A percentile compares a stretch with the other conserved stretches of the same genome.
phyloP scores from a whole-genome alignment of 2,113 vertebrate genomes.

The Scatophagus argus region DNA sequence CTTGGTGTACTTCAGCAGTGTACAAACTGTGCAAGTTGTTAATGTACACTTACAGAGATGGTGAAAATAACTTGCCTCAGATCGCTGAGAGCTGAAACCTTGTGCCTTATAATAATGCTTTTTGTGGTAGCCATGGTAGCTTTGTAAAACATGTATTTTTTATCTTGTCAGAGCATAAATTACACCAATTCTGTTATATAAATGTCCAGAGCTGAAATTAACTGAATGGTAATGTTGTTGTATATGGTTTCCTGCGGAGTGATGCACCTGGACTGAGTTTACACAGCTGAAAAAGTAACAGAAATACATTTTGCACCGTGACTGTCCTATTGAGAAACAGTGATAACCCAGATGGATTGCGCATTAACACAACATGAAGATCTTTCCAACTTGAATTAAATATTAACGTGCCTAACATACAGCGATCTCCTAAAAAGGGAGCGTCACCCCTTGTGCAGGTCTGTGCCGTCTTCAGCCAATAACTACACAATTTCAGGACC shows the following conservation, averaged over 20 bases:
- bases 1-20: slow-evolving; percentile 34
- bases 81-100: slow-evolving; percentile 42
- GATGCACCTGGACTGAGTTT: not conserved
- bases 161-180: not conserved
- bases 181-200: slow-evolving; percentile 1
- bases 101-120: slow-evolving; percentile 23
- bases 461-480: too few species aligned
- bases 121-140: slow-evolving; percentile 25
- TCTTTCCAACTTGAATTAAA: slow-evolving; percentile 36
- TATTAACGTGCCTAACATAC: too few species aligned
- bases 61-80: slow-evolving; percentile 43
- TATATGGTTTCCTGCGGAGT: slow-evolving; percentile 3
- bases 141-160: not conserved
- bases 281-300: not conserved
- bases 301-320: not conserved
- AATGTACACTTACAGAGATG: slow-evolving; percentile 43
- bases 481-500: too few species aligned
- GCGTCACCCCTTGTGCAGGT: too few species aligned
- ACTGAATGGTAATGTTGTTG: not conserved
- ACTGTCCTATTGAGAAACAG: slow-evolving; percentile 13
- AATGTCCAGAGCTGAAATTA: not conserved
- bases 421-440: too few species aligned
- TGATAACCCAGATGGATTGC: slow-evolving; percentile 10
- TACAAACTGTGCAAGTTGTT: slow-evolving; percentile 30
- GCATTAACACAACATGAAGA: slow-evolving; percentile 31